A percentile compares a stretch with the other conserved stretches of the same genome.
phyloP scores from a whole-genome alignment of 2,113 vertebrate species.

The Sitta europaea region DNA sequence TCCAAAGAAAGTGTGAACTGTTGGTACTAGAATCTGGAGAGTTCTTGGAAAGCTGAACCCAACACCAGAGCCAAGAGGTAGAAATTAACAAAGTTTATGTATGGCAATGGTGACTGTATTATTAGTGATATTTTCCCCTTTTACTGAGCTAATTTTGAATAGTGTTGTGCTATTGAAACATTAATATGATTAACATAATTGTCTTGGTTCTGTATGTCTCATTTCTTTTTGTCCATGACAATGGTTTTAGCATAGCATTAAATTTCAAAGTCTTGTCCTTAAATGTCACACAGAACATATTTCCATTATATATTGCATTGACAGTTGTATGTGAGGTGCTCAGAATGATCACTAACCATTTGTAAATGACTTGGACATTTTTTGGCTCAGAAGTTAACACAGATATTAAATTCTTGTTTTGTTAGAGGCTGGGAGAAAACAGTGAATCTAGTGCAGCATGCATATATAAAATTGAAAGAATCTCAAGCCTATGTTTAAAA shows the following conservation, averaged over 20 bases:
- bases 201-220: fast-evolving
- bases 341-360: not conserved
- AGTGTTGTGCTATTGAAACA: not conserved
- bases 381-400: not conserved
- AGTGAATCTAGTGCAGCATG: not conserved
- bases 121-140: not conserved
- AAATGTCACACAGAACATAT: not conserved
- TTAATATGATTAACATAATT: not conserved
- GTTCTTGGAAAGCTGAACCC: not conserved
- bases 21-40: not conserved
- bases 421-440: not conserved
- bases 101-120: not conserved
- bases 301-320: not conserved
- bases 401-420: not conserved
- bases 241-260: not conserved
- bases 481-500: not conserved
- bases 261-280: not conserved
- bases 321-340: not conserved
- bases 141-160: not conserved
- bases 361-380: not conserved
- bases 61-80: not conserved
- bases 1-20: not conserved
- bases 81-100: not conserved
- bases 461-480: not conserved
- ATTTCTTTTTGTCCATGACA: not conserved